Evolutionary conservation across 1,140 invertebrate species (phyloP).

Genomic region (Ectropis grisescens): DNA sequence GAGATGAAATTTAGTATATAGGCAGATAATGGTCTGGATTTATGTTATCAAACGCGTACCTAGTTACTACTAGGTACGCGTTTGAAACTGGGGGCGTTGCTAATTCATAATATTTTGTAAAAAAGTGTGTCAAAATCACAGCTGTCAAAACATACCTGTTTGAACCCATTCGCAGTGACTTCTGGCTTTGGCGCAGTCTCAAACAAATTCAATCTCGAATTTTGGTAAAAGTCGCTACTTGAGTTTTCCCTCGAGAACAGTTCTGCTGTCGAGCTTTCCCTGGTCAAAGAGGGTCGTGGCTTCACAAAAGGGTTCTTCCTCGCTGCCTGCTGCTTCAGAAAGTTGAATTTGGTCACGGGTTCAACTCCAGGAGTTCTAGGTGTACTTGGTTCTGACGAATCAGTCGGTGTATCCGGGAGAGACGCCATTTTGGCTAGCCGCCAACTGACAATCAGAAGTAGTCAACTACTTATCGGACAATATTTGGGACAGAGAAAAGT

Average conservation of each 20-base stretch:
- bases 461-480: too few species aligned
- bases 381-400: constrained; percentile 33
- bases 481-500: too few species aligned
- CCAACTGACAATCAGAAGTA: too few species aligned
- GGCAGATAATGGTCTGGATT: too few species aligned
- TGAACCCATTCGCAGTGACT: constrained; percentile 55
- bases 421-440: too few species aligned
- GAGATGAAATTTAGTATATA: too few species aligned
- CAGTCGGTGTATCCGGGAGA: constrained; percentile 9
- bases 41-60: too few species aligned
- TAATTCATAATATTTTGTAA: too few species aligned
- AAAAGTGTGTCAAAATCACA: too few species aligned
- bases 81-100: too few species aligned
- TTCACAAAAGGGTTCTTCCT: constrained; percentile 50
- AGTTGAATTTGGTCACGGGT: constrained; percentile 46
- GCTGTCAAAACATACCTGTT: constrained; percentile 70
- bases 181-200: constrained; percentile 53
- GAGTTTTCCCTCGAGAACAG: constrained; percentile 51
- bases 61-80: too few species aligned
- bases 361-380: constrained; percentile 34
- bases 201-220: constrained; percentile 52
- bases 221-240: constrained; percentile 54
- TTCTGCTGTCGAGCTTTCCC: constrained; percentile 51
- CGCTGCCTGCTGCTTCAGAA: constrained; percentile 36
- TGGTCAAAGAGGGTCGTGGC: constrained; percentile 40